phyloP scores from a whole-genome alignment of 2,113 vertebrate genomes.

The Campylomormyrus tamandua region DNA sequence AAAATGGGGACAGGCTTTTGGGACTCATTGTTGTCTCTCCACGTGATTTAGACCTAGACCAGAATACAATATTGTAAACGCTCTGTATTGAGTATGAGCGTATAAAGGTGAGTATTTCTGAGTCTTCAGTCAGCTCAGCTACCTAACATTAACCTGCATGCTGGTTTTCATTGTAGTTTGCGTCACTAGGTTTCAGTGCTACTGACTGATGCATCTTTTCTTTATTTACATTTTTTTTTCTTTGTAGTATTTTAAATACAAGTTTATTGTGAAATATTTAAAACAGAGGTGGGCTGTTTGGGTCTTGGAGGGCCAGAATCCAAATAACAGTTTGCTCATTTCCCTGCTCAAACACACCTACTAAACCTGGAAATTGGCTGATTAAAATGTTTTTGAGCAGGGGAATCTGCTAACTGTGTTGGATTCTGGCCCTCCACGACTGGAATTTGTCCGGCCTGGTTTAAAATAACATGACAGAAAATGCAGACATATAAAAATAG shows the following conservation, averaged over 20 bases:
- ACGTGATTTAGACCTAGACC: not conserved
- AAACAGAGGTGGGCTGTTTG: not conserved
- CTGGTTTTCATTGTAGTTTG: not conserved
- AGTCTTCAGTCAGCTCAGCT: not conserved
- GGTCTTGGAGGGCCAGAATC: not conserved
- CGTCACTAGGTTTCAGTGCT: not conserved
- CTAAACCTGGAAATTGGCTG: not conserved
- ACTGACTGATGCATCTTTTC: not conserved
- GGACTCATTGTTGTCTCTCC: not conserved
- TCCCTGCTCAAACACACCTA: not conserved
- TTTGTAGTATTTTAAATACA: not conserved
- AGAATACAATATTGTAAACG: not conserved
- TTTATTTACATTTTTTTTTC: not conserved
- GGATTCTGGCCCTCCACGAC: not conserved
- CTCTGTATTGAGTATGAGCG: not conserved
- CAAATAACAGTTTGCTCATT: not conserved
- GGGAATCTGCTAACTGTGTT: not conserved
- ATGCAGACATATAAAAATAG: not conserved
- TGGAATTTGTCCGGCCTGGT: not conserved
- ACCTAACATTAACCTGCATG: constrained; percentile 2
- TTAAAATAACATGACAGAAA: not conserved
- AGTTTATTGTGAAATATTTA: not conserved
- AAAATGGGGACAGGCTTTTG: not conserved
- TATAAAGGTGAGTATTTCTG: not conserved
- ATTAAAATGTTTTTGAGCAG: not conserved